Evolutionary conservation across 2,888 invertebrate genomes (phyloP), one percentile per base, ranked within the genome.

Genomic region (Acanthosoma haemorrhoidale): DNA sequence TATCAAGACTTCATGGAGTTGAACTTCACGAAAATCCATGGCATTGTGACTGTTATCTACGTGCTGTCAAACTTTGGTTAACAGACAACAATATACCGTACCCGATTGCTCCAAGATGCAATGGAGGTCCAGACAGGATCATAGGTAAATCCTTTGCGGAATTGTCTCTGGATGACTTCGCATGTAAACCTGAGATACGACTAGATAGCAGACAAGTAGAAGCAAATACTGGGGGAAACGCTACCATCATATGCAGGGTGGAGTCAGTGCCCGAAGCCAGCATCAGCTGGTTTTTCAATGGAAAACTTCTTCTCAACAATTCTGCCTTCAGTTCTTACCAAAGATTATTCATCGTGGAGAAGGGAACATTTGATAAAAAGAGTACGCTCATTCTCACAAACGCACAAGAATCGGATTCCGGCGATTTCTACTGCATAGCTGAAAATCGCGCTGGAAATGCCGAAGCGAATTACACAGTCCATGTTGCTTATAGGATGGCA

Each of bases 201-300:
- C 88, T 88, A 70, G 86, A 88, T 41, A 89, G 86, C 75, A 85
- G 90, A 69, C 88, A 90, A 76, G 87, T 92, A 38, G 90, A 91
- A 78, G 89, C 91, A 0, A 85, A 86, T 3, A 87, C 90, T 72
- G 93, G 92, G 0, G 90, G 91, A 76, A 95, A 95, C 79, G 91
- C 92, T 9, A 92, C 93, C 9, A 86, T 95, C 64, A 84, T 87
- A 3, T 95, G 95, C 78, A 84, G 88, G 63, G 89, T 92, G 2
- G 89, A 90, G 76, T 91, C 92, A 0, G 84, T 91, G 68, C 94
- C 94, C 0, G 85, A 89, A 58, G 90, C 94, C 0, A 85, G 83
- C 74, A 87, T 94, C 72, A 89, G 88, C 77, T 94, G 94, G 94
- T 91, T 90, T 78, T 91, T 90, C 89, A 91, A 91, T 77, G 92